Conservation (phyloP, 1,140 invertebrate genomes). For the Drosophila albomicans region DNA sequence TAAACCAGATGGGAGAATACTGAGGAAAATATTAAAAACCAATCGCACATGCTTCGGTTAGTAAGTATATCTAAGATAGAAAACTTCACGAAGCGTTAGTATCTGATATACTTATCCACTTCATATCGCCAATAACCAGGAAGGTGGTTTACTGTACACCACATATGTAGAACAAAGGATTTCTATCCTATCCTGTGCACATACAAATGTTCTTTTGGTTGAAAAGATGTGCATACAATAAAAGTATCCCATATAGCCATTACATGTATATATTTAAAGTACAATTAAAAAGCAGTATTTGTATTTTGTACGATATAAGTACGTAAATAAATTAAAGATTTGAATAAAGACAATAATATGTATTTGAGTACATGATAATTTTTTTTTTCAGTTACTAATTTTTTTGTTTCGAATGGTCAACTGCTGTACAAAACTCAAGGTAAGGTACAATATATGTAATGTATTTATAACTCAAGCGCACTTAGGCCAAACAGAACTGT, state of each 20-base stretch:
- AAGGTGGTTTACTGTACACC: not conserved
- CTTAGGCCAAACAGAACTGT: conserved; percentile 57
- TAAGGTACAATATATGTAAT: conserved; percentile 56
- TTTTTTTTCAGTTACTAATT: conserved; percentile 66
- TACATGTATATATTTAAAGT: conserved; percentile 60
- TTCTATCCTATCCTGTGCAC: conserved; percentile 6
- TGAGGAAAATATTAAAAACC: conserved; percentile 29
- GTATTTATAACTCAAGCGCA: conserved; percentile 58
- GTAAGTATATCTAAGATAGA: conserved; percentile 9
- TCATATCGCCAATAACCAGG: conserved; percentile 3
- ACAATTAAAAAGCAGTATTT: conserved; percentile 61
- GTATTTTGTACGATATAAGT: conserved; percentile 55
- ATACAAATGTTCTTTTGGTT: not conserved
- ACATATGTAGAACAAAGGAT: not conserved
- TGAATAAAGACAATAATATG: conserved; percentile 46
- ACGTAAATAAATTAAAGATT: conserved; percentile 55
- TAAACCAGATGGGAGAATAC: conserved; percentile 12
- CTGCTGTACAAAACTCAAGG: conserved; percentile 72
- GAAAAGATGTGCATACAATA: conserved; percentile 46
- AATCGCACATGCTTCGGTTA: conserved; percentile 10
- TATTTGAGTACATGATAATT: conserved; percentile 73
- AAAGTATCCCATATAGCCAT: conserved; percentile 67
- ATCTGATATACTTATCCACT: conserved; percentile 30
- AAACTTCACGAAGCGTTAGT: not conserved
- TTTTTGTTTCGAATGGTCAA: conserved; percentile 57